Conservation (phyloP, 92 coral and sea anemone species). For the Desmophyllum pertusum region DNA sequence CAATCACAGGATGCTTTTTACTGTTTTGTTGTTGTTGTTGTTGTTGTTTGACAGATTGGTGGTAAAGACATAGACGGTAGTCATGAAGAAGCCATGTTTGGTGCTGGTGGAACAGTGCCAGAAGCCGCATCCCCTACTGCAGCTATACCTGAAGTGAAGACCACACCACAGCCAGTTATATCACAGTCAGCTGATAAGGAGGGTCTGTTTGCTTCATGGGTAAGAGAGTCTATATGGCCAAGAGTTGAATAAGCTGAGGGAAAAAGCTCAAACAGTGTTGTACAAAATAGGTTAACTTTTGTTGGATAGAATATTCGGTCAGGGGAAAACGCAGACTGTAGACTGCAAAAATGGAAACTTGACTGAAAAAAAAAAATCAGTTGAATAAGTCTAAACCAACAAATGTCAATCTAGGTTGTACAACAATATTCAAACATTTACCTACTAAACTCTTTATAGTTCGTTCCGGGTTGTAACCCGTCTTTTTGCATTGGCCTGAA, state of each 20-base stretch:
- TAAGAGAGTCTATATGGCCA: constrained; percentile 42
- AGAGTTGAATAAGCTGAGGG: neutral
- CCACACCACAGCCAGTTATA: constrained; percentile 6
- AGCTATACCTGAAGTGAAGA: constrained; percentile 29
- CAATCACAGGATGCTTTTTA: neutral
- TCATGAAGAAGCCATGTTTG: constrained; percentile 88
- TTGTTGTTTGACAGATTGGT: constrained; percentile 29
- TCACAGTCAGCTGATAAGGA: constrained; percentile 56
- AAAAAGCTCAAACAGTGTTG: too few relatives aligned
- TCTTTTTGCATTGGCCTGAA: neutral
- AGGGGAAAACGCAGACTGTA: too few relatives aligned
- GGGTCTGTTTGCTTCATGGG: constrained; percentile 84
- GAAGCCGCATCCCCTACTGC: neutral
- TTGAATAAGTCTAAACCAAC: too few relatives aligned
- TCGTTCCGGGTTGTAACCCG: neutral
- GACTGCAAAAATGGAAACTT: too few relatives aligned
- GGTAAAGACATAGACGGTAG: constrained; percentile 49
- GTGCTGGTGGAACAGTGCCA: constrained; percentile 47
- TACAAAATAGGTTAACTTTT: too few relatives aligned
- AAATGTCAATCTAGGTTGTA: too few relatives aligned
- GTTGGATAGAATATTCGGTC: too few relatives aligned
- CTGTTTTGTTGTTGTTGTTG: neutral
- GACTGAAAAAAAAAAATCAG: too few relatives aligned
- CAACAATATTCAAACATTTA: too few relatives aligned
- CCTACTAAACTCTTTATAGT: too few relatives aligned